Base-by-base conservation (phyloP, 37 sponge, comb jelly and placozoan genomes). In the Diacarnus erythraeanus region DNA sequence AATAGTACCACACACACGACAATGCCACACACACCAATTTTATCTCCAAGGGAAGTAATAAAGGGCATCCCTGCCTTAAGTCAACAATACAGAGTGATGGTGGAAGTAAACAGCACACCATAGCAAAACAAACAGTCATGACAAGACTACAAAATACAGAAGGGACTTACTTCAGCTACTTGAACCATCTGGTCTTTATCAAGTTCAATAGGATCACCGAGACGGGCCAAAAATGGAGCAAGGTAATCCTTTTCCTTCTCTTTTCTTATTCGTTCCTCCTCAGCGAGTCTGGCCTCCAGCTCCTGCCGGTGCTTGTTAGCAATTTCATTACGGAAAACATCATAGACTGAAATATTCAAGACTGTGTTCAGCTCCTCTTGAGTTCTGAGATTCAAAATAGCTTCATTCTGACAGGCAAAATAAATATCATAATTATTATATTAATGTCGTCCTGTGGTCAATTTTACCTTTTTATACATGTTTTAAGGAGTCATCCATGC, bases 241-340 rank as follows among this genome's bases (percentile, higher is more conserved):
- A 97, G 79, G 78, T 95, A 97, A 64, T 97, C 98, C 80, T 79
- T 80, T 77, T 97, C 92, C 64, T 87, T 94, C 83, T 95, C 98
- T 77, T 93, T 91, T 3, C 96, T 76, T 23, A 90, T 74, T 22
- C 90, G 64, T 88, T 95, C 96, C 71, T 95, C 98, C 69, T 97
- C 94, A 0, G 72, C 83, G 59, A 30, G 75, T 64, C 80, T 84
- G 38, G 39, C 43, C 71, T 93, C 90, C 80, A 92, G 72, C 74
- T 97, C 95, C 65, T 86, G 71, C 33, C 95, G 64, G 77, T 90
- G 87, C 61, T 74, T 57, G 34, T 87, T 70, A 8, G 98, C 98
- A 25, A 71, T 87, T 58, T 94, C 95, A 43, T 97, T 97, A 9
- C 98, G 71, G 29, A 75, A 87, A n/a, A 95, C 93, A 71, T 97